Base-by-base conservation (phyloP, 2,888 invertebrate species). In the Hemithea aestivaria region DNA sequence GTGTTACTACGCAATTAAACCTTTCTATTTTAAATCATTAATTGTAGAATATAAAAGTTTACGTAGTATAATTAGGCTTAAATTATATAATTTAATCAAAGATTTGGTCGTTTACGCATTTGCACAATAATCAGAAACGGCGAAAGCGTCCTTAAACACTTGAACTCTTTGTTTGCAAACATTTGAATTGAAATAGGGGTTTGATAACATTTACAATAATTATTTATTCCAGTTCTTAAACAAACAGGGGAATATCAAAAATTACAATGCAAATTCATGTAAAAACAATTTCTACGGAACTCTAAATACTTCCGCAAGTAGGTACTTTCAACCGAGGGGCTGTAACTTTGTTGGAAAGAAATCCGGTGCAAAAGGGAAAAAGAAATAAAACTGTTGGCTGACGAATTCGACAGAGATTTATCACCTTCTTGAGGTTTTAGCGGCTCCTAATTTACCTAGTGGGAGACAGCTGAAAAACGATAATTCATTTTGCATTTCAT, bases 321-420 rank as follows among this genome's bases (percentile, higher is more conserved):
- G 40, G 27, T 34, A 40, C 35, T 43, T 46, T 37, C 43, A 45
- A 44, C 51, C 36, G 30, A 25, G 40, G 40, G 49, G 59, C 56
- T 56, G 55, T 66, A 74, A 73, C 70, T 74, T 73, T 67, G 67
- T 70, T 69, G 48, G 56, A 65, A 70, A 68, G 64, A 70, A 72
- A 66, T 55, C 54, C 53, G 42, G 48, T 56, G 57, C 49, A 58
- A 67, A 40, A 68, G 62, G 54, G 58, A 59, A 67, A 69, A 73
- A 66, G 63, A 68, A 75, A 77, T 72, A 68, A 75, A 73, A 76
- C 63, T 70, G 72, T 71, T 71, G 58, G 63, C 77, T 75, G 75
- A 77, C 73, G 74, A 74, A 74, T 74, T 75, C 73, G 75, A 77
- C 76, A 72, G 67, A 74, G 75, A 77, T 76, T 76, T 76, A 77